phyloP scores from a whole-genome alignment of 1,140 invertebrate genomes.

The Pseudachorutes palmiensis region DNA sequence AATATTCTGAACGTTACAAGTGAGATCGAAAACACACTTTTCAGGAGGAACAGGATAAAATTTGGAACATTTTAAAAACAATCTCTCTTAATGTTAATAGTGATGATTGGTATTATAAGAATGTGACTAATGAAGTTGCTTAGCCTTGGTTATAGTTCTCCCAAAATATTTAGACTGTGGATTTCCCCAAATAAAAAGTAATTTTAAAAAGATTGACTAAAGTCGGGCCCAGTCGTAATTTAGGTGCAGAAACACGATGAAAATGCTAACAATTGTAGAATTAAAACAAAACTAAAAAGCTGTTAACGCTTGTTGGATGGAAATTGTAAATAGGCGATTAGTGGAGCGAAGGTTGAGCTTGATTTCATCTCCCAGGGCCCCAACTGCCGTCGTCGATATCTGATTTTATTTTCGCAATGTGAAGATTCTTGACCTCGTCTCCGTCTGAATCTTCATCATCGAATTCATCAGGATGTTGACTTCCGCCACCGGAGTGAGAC shows the following conservation, averaged over 20 bases:
- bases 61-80: background rate
- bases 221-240: background rate
- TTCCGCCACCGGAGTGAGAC: background rate
- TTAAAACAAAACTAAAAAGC: background rate
- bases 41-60: no score
- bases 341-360: background rate
- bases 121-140: background rate
- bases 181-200: background rate
- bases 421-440: background rate
- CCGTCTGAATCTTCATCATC: constrained; percentile 5
- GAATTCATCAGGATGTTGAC: background rate
- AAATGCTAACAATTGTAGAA: background rate
- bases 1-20: background rate
- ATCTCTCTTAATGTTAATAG: background rate
- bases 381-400: background rate
- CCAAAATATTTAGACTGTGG: background rate
- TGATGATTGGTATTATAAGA: background rate
- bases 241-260: background rate
- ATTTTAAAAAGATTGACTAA: background rate
- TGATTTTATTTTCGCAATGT: background rate
- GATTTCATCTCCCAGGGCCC: background rate
- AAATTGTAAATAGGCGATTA: background rate
- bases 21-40: background rate
- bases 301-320: background rate
- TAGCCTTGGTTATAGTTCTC: background rate